Percentiles rank a stretch among this genome's conserved stretches.
These are phyloP conservation scores for Burhinus bistriatus DNA, from an alignment of 2,113 vertebrate species.

Conservation along the genomic window DNA sequence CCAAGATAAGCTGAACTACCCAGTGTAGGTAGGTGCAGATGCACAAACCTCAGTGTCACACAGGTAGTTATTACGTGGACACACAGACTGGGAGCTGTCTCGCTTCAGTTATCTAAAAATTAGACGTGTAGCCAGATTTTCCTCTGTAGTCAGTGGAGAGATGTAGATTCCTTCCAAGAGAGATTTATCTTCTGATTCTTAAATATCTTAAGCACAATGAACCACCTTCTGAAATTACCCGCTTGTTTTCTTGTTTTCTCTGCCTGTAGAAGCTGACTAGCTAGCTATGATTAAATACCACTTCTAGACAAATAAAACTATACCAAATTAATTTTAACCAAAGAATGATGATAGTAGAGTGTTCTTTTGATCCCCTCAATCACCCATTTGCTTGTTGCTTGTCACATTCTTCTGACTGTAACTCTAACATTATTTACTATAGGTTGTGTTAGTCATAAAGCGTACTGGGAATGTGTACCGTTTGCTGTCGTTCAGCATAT, in stretches of 20 bases:
- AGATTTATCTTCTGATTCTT: background rate
- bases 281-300: background rate
- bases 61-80: background rate
- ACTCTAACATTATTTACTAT: background rate
- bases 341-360: background rate
- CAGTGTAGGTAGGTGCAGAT: background rate
- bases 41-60: background rate
- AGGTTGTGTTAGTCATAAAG: background rate
- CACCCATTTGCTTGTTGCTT: background rate
- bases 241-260: background rate
- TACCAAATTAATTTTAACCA: background rate
- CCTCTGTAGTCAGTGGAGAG: background rate
- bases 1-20: no score
- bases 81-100: background rate
- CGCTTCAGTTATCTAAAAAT: background rate
- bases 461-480: fast-evolving
- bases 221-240: background rate
- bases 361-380: background rate
- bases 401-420: background rate
- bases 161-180: background rate
- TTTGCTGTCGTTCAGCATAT: background rate
- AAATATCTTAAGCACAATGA: background rate
- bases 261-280: background rate
- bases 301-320: background rate
- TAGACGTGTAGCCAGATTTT: fast-evolving